A percentile compares a stretch with the other conserved stretches of the same genome.
Conservation (phyloP, 2,113 vertebrate species). For the Planiliza haematocheilus region DNA sequence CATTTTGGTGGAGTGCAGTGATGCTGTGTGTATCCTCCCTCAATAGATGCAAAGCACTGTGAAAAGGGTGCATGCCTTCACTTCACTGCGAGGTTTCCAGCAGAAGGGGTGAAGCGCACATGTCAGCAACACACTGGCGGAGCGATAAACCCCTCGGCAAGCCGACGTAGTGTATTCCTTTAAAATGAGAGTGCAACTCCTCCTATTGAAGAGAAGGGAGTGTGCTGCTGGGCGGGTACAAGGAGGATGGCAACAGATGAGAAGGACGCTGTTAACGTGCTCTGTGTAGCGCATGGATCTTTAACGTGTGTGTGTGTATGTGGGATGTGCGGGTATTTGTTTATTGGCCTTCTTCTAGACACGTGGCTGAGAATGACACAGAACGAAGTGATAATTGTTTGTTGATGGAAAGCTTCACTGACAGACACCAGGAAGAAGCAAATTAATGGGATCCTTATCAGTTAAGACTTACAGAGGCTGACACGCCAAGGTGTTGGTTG, state of each 20-base stretch:
- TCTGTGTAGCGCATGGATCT: slow-evolving; percentile 28
- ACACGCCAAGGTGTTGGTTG: slow-evolving; percentile 54
- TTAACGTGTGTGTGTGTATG: slow-evolving; percentile 27
- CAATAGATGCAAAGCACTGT: slow-evolving; percentile 23
- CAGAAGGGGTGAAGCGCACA: slow-evolving; percentile 47
- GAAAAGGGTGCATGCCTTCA: slow-evolving; percentile 40
- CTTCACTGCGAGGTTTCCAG: slow-evolving; percentile 43
- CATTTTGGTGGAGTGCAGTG: slow-evolving; percentile 25
- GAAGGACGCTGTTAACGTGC: slow-evolving; percentile 54
- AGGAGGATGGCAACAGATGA: slow-evolving; percentile 53
- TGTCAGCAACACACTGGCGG: slow-evolving; percentile 51
- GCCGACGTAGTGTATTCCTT: slow-evolving; percentile 32
- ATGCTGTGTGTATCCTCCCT: slow-evolving; percentile 28
- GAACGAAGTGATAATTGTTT: slow-evolving; percentile 46
- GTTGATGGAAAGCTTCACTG: slow-evolving; percentile 57
- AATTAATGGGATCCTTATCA: slow-evolving; percentile 76
- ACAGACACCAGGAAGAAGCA: slow-evolving; percentile 58
- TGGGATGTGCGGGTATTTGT: slow-evolving; percentile 32
- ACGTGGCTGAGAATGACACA: slow-evolving; percentile 34
- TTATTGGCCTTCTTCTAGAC: slow-evolving; percentile 45
- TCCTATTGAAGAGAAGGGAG: slow-evolving; percentile 20
- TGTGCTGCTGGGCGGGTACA: slow-evolving; percentile 33
- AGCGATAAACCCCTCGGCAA: slow-evolving; percentile 64
- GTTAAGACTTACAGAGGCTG: slow-evolving; percentile 64
- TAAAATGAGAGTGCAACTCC: slow-evolving; percentile 40